Percentiles rank a stretch among this genome's conserved stretches.
Conservation (phyloP, 2,888 invertebrate genomes). For the Volucella inflata region DNA sequence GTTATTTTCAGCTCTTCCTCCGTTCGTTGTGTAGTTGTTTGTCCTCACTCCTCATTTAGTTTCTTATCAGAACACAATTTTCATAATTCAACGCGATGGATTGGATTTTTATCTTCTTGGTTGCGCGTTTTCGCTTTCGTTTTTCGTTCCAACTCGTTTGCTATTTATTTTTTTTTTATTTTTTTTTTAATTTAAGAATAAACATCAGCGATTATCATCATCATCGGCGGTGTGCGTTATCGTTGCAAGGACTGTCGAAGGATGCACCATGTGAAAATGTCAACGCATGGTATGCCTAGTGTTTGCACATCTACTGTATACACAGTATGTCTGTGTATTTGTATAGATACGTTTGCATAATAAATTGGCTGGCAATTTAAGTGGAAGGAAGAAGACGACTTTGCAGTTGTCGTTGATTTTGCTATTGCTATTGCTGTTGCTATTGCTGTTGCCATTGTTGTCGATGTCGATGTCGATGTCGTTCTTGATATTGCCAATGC, state of each 20-base stretch:
- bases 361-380: conserved; percentile 70
- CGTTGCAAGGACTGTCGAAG: conserved; percentile 29
- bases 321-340: conserved; percentile 11
- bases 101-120: conserved; percentile 2
- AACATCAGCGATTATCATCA: conserved; percentile 64
- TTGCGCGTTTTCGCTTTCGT: too few relatives aligned
- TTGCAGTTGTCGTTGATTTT: background rate
- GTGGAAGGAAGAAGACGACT: conserved; percentile 63
- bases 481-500: too few relatives aligned
- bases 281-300: conserved; percentile 22
- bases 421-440: background rate
- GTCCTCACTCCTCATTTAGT: conserved; percentile 59
- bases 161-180: background rate
- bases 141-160: background rate
- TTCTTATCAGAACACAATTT: conserved; percentile 70
- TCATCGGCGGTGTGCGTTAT: conserved; percentile 22
- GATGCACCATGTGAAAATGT: conserved; percentile 43
- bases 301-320: conserved; percentile 31
- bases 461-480: too few relatives aligned
- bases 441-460: too few relatives aligned
- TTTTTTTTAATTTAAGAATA: conserved; percentile 41
- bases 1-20: conserved; percentile 26
- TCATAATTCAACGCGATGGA: conserved; percentile 63
- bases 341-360: conserved; percentile 48
- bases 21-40: background rate